Evolutionary conservation across 2,888 invertebrate species (phyloP).

Genomic region (Andrena marginata): DNA sequence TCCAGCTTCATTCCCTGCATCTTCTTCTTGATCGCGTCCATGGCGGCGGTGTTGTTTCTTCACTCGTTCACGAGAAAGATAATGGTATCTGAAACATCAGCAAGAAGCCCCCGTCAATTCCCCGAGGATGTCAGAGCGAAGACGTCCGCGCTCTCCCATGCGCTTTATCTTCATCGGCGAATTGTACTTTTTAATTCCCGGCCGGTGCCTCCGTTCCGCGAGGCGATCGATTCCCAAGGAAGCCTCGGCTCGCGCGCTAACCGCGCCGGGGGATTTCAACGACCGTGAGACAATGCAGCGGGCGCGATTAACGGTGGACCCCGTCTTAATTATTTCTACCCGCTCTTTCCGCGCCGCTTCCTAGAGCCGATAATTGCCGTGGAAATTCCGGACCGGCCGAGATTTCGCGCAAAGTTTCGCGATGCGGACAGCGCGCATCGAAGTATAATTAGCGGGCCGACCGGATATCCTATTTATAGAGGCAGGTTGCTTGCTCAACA

Average conservation of each 20-base stretch:
- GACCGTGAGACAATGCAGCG: slow-evolving; percentile 46
- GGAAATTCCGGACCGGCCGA: slow-evolving; percentile 40
- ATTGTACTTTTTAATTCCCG: slow-evolving; percentile 37
- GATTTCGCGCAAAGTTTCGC: slow-evolving; percentile 50
- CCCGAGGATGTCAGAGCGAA: no score
- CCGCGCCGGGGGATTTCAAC: slow-evolving; percentile 30
- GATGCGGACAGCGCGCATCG: slow-evolving; percentile 65
- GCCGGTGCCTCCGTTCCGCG: neutral
- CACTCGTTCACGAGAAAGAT: slow-evolving; percentile 70
- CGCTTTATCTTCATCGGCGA: neutral
- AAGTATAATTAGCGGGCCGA: slow-evolving; percentile 83
- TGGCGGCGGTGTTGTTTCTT: slow-evolving; percentile 89
- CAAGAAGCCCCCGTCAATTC: slow-evolving; percentile 3
- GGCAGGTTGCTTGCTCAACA: slow-evolving; percentile 66
- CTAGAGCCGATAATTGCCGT: slow-evolving; percentile 35
- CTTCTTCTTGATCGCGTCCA: slow-evolving; percentile 99
- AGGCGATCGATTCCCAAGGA: slow-evolving; percentile 42
- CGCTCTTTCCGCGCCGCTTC: neutral
- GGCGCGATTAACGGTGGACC: slow-evolving; percentile 30
- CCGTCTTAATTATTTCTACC: slow-evolving; percentile 4
- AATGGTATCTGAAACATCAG: slow-evolving; percentile 59
- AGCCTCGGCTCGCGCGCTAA: slow-evolving; percentile 5
- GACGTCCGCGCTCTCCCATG: neutral
- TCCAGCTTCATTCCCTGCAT: slow-evolving; percentile 99
- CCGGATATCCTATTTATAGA: slow-evolving; percentile 78